Percentiles rank a stretch among this genome's conserved stretches.
phyloP scores from a whole-genome alignment of 2,113 vertebrate species.

The Excalfactoria chinensis region DNA sequence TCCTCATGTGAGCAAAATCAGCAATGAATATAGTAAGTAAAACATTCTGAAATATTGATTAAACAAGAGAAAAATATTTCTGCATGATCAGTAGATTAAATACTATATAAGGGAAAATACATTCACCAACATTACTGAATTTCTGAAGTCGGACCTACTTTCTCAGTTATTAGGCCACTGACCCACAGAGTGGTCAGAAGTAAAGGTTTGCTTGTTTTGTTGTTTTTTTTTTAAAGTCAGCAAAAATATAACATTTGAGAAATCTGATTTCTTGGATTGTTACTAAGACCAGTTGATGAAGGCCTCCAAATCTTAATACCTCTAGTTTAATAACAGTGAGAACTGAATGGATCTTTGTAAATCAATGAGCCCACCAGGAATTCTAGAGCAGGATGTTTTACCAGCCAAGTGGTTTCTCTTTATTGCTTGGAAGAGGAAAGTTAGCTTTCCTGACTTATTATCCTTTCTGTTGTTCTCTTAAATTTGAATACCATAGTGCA shows the following conservation, averaged over 20 bases:
- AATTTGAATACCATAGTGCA: background rate
- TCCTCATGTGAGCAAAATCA: background rate
- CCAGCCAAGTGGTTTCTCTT: background rate
- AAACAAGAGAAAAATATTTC: background rate
- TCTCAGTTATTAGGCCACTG: background rate
- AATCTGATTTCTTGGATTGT: background rate
- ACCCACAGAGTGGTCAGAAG: background rate
- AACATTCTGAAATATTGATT: background rate
- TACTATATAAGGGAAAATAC: background rate
- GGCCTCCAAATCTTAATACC: background rate
- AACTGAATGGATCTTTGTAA: background rate
- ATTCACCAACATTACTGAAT: background rate
- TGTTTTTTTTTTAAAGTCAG: background rate
- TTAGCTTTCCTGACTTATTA: background rate
- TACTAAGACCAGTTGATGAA: background rate
- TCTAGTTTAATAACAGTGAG: background rate
- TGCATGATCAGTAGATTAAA: background rate
- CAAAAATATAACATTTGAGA: background rate
- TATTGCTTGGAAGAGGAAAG: background rate
- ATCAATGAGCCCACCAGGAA: background rate
- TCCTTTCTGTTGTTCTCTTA: background rate
- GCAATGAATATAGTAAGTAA: background rate
- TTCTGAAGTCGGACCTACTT: background rate
- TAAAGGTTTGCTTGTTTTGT: background rate
- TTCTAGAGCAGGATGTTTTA: constrained; percentile 15